Percentiles rank a stretch among this genome's conserved stretches.
These are phyloP conservation scores for Semotilus atromaculatus DNA, from an alignment of 2,797 vertebrate species.

Conservation along the genomic window DNA sequence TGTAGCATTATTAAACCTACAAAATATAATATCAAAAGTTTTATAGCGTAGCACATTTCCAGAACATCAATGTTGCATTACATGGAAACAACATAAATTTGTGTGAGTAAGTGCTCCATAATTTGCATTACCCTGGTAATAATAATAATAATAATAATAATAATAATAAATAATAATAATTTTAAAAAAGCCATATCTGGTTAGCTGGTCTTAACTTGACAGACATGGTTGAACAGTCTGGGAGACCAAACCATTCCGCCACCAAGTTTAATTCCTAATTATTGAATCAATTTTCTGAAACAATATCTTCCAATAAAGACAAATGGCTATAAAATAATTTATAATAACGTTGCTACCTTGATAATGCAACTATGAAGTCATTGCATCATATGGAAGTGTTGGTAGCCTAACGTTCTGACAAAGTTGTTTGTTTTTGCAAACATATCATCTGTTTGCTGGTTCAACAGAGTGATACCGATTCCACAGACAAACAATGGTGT, in stretches of 20 bases:
- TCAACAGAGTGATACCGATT: slow-evolving; percentile 3
- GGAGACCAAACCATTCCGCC: background rate
- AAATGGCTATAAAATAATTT: background rate
- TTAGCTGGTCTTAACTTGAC: background rate
- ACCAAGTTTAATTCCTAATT: background rate
- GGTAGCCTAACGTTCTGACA: background rate
- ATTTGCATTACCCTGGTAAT: background rate
- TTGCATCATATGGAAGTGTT: background rate
- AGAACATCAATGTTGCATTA: background rate
- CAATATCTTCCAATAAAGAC: background rate
- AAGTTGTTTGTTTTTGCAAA: background rate
- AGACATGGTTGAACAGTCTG: background rate
- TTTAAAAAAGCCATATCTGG: background rate
- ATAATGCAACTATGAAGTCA: background rate
- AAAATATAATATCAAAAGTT: background rate
- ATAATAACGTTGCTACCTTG: background rate
- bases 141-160: background rate
- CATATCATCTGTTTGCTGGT: background rate
- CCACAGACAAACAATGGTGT: background rate
- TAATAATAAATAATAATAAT: background rate
- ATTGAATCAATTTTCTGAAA: background rate
- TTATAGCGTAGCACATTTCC: background rate
- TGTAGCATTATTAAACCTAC: background rate
- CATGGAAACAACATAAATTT: background rate
- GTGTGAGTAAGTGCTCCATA: background rate